Percentiles rank a stretch among this genome's conserved stretches.
These are phyloP conservation scores for Brenthis ino DNA, from an alignment of 2,888 invertebrate genomes.

Conservation along the genomic window DNA sequence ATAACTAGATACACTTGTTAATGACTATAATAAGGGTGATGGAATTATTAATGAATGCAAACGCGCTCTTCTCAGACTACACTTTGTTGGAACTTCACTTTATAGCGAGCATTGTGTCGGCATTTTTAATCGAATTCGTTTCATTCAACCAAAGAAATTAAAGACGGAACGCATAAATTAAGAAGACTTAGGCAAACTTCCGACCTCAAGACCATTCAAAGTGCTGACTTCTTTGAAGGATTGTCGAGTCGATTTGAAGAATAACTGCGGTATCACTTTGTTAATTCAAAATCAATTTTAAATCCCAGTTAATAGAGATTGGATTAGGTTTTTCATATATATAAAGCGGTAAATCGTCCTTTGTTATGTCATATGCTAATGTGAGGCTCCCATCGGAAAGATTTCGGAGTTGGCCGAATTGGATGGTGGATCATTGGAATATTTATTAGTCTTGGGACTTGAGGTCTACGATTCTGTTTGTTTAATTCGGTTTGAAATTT, in stretches of 20 bases:
- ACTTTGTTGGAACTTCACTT: slow-evolving; percentile 53
- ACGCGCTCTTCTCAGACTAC: slow-evolving; percentile 46
- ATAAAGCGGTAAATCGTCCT: slow-evolving; percentile 42
- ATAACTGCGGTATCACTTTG: slow-evolving; percentile 4
- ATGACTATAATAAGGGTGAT: slow-evolving; percentile 19
- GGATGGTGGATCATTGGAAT: slow-evolving; percentile 75
- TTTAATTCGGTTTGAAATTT: slow-evolving; percentile 48
- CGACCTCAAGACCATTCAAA: slow-evolving; percentile 62
- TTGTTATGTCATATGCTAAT: slow-evolving; percentile 67
- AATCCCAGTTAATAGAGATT: slow-evolving; percentile 35
- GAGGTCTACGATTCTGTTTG: slow-evolving; percentile 50
- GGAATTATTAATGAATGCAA: slow-evolving; percentile 32
- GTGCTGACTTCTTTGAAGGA: slow-evolving; percentile 47
- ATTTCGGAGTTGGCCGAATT: slow-evolving; percentile 68
- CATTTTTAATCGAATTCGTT: slow-evolving; percentile 70
- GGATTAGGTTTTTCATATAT: slow-evolving; percentile 30
- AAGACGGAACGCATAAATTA: slow-evolving; percentile 75
- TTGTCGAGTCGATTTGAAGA: slow-evolving; percentile 26
- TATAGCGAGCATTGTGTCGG: slow-evolving; percentile 58
- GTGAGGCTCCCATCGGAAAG: slow-evolving; percentile 69
- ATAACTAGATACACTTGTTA: slow-evolving; percentile 15
- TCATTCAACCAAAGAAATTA: slow-evolving; percentile 62
- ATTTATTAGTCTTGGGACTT: slow-evolving; percentile 73
- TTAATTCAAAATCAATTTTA: slow-evolving; percentile 22
- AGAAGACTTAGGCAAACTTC: slow-evolving; percentile 66